These are phyloP conservation scores for Antechinus flavipes DNA, from an alignment of 2,113 vertebrate species.

Conservation along the genomic window DNA sequence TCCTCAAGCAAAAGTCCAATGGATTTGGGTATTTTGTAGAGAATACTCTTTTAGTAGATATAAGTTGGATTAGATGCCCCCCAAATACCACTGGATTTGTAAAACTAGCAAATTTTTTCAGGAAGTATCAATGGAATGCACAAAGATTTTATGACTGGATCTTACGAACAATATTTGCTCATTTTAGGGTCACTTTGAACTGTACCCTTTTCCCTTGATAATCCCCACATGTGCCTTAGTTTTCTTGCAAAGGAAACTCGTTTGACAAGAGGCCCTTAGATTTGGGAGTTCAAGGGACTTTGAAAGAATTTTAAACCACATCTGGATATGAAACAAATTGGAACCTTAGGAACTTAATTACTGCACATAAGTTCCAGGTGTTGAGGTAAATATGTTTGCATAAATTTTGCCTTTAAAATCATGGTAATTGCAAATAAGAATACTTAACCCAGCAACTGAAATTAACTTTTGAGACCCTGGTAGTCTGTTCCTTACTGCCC, in stretches of 20 bases:
- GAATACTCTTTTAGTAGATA: neutral
- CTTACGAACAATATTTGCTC: conserved; percentile 50
- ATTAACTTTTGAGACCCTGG: conserved; percentile 40
- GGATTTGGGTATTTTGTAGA: neutral
- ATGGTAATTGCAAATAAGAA: conserved; percentile 29
- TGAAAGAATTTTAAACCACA: conserved; percentile 51
- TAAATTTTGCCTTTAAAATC: neutral
- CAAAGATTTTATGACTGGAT: conserved; percentile 55
- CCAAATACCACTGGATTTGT: conserved; percentile 54
- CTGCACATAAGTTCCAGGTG: conserved; percentile 15
- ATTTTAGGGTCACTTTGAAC: conserved; percentile 44
- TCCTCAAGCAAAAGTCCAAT: neutral
- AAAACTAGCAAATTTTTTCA: conserved; percentile 56
- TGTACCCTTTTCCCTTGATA: neutral
- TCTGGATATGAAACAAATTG: conserved; percentile 33
- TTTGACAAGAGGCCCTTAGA: neutral
- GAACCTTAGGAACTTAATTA: conserved; percentile 34
- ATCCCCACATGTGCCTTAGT: conserved; percentile 30
- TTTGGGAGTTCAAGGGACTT: conserved; percentile 36
- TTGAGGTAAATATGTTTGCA: conserved; percentile 17
- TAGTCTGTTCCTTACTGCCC: neutral
- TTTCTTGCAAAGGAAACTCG: conserved; percentile 32
- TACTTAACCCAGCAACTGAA: conserved; percentile 48
- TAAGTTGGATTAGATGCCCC: conserved; percentile 30
- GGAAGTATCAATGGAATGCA: conserved; percentile 43